Conservation (phyloP, 2,888 invertebrate genomes). For the Odontocerum albicorne region DNA sequence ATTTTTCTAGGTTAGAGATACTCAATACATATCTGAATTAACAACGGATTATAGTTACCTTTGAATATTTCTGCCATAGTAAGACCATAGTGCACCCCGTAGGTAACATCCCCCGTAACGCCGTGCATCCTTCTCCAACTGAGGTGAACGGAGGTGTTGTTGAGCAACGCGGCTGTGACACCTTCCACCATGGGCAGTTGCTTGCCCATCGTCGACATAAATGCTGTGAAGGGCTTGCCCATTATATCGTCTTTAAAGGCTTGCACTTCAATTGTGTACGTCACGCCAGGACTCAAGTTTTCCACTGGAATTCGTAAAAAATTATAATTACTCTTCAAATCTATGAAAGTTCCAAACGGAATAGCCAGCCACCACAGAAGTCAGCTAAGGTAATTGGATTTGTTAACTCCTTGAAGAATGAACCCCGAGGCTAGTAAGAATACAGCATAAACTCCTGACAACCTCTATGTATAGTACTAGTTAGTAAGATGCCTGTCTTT, state of each 20-base stretch:
- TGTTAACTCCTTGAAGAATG: too few species aligned
- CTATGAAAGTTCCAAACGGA: too few species aligned
- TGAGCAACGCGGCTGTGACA: conserved; percentile 53
- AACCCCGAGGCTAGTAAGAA: too few species aligned
- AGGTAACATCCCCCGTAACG: conserved; percentile 51
- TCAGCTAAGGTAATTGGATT: too few species aligned
- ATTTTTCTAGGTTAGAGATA: too few species aligned
- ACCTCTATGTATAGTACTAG: too few species aligned
- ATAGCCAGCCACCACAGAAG: too few species aligned
- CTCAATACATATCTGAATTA: too few species aligned
- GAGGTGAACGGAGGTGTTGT: conserved; percentile 65
- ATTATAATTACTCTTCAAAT: too few species aligned
- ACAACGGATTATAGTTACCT: conserved; percentile 60
- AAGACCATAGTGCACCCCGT: conserved; percentile 73
- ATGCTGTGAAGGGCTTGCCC: conserved; percentile 56
- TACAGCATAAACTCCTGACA: too few species aligned
- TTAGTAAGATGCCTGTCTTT: too few species aligned
- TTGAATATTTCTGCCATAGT: conserved; percentile 59
- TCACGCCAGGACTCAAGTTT: conserved; percentile 57
- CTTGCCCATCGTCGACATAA: conserved; percentile 52
- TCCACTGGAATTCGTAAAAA: conserved; percentile 47
- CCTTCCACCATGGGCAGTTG: conserved; percentile 54
- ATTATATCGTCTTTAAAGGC: conserved; percentile 61
- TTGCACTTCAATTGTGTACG: conserved; percentile 59
- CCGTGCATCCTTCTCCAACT: conserved; percentile 57